phyloP scores from a whole-genome alignment of 2,113 vertebrate species.

The Panthera tigris region DNA sequence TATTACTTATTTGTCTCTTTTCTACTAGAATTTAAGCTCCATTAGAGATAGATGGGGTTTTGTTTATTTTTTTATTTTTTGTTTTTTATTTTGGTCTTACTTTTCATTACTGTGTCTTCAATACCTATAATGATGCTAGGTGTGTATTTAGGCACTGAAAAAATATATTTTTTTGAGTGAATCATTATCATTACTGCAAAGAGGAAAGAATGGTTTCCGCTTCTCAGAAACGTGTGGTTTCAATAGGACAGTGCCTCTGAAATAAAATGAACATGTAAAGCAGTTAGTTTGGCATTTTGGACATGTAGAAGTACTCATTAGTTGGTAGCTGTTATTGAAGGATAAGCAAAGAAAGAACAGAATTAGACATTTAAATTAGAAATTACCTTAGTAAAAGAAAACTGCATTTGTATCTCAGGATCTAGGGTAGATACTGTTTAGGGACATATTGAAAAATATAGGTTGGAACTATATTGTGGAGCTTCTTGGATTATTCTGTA shows the following conservation, averaged over 20 bases:
- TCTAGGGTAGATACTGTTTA: background rate
- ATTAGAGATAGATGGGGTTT: background rate
- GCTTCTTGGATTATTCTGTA: conserved; percentile 15
- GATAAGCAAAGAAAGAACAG: conserved; percentile 20
- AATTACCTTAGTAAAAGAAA: background rate
- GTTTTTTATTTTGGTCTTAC: background rate
- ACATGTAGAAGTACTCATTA: background rate
- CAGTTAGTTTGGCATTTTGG: background rate
- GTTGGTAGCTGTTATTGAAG: background rate
- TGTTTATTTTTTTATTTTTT: background rate
- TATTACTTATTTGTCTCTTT: background rate
- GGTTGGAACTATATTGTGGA: background rate
- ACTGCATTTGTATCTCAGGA: background rate
- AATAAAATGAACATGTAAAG: background rate
- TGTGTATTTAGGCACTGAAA: conserved; percentile 12
- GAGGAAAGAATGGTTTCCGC: background rate
- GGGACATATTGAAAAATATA: background rate
- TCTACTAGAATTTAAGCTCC: background rate
- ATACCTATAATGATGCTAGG: background rate
- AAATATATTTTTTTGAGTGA: conserved; percentile 4
- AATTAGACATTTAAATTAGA: background rate
- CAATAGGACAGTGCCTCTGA: background rate
- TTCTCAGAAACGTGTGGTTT: background rate
- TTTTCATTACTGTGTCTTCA: background rate
- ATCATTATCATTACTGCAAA: conserved; percentile 2